phyloP scores from a whole-genome alignment of 2,113 vertebrate genomes.

The Acrocephalus arundinaceus region DNA sequence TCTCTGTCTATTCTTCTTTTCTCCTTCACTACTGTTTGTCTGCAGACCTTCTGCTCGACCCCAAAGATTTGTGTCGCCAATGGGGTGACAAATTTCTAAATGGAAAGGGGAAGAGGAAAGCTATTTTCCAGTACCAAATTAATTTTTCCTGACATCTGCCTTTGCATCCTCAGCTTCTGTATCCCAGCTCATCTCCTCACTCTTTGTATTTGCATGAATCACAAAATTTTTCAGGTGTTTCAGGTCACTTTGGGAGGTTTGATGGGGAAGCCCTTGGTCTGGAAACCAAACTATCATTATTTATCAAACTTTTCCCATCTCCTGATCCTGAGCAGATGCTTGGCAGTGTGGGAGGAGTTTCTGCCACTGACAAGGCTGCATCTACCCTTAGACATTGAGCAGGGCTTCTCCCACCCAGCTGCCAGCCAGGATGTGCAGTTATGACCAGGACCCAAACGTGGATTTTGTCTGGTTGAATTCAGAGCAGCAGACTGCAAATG shows the following conservation, averaged over 20 bases:
- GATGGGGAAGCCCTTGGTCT: neutral
- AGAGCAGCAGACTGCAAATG: neutral
- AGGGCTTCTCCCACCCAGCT: neutral
- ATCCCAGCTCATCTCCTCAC: neutral
- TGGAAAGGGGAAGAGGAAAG: neutral
- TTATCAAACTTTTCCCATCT: neutral
- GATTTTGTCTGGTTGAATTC: neutral
- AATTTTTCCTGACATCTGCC: rapidly evolving
- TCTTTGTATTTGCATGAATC: rapidly evolving
- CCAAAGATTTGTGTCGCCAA: neutral
- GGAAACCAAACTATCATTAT: neutral
- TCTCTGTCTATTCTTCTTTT: neutral
- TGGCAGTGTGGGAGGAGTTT: neutral
- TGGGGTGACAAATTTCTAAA: neutral
- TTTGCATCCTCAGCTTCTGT: neutral
- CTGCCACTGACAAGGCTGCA: neutral
- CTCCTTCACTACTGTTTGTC: neutral
- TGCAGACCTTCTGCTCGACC: neutral
- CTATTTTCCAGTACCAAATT: neutral
- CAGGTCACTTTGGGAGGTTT: neutral
- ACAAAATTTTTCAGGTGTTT: neutral
- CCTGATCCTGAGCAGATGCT: neutral
- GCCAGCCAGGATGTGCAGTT: neutral
- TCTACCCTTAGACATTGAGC: neutral
- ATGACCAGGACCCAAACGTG: neutral